Conservation (phyloP, 2,888 invertebrate genomes). For the Volucella inflata region DNA sequence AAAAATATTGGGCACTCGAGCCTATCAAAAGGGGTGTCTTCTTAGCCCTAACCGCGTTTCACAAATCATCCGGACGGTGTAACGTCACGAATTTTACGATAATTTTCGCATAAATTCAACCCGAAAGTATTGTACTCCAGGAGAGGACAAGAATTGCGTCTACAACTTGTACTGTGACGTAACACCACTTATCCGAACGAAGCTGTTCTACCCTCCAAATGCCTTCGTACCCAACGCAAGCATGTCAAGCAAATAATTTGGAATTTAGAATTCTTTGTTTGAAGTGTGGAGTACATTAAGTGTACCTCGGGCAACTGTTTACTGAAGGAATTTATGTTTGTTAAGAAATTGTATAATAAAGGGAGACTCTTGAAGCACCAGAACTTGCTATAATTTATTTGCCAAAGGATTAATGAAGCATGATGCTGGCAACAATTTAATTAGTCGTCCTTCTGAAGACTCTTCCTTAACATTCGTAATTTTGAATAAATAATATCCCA, state of each 20-base stretch:
- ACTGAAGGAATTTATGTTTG: slow-evolving; percentile 22
- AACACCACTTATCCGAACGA: not conserved
- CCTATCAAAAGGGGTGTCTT: slow-evolving; percentile 11
- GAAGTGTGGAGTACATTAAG: slow-evolving; percentile 26
- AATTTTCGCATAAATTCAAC: slow-evolving; percentile 26
- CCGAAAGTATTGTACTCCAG: not conserved
- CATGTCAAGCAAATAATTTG: slow-evolving; percentile 32
- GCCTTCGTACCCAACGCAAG: not conserved
- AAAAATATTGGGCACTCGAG: slow-evolving; percentile 18
- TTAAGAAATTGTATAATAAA: not conserved
- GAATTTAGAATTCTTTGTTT: slow-evolving; percentile 26
- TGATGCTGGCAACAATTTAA: slow-evolving; percentile 26
- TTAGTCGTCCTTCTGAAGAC: slow-evolving; percentile 16
- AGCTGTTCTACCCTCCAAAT: not conserved
- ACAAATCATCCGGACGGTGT: slow-evolving; percentile 19
- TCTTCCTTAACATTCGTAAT: slow-evolving; percentile 77
- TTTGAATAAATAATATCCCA: slow-evolving; percentile 91
- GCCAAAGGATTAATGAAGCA: slow-evolving; percentile 21
- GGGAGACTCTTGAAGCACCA: not conserved
- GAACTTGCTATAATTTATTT: slow-evolving; percentile 34
- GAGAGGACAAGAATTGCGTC: slow-evolving; percentile 9
- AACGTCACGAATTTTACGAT: slow-evolving; percentile 10
- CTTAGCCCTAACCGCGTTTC: not conserved
- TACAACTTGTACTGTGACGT: not conserved
- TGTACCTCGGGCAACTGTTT: not conserved